Conservation (phyloP, 2,797 vertebrate genomes). For the Poeciliopsis presidionis region DNA sequence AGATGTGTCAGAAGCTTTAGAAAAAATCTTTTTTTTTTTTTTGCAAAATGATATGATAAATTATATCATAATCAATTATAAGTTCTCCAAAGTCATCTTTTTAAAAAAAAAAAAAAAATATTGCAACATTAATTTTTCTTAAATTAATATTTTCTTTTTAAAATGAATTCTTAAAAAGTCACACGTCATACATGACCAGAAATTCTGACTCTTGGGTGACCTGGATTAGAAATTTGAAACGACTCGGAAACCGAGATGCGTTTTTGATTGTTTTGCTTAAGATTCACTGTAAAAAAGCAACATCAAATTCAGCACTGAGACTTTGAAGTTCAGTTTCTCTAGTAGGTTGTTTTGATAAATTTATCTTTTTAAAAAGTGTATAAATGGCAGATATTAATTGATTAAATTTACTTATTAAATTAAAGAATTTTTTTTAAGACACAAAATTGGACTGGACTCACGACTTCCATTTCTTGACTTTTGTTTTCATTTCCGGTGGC, state of each 20-base stretch:
- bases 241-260: neutral
- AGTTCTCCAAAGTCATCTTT: neutral
- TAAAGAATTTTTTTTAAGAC: neutral
- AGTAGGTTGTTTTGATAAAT: neutral
- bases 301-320: neutral
- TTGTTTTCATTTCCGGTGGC: neutral
- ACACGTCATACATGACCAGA: too few species aligned
- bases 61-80: neutral
- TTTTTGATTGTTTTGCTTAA: neutral
- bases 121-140: neutral
- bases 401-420: neutral
- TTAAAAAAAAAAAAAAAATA: neutral
- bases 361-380: neutral
- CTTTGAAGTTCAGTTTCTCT: neutral
- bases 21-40: neutral
- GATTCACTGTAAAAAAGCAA: neutral
- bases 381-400: neutral
- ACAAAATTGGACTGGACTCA: neutral
- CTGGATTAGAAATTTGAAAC: neutral
- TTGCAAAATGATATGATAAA: neutral
- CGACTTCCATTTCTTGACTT: neutral
- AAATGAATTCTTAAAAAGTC: neutral
- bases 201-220: neutral
- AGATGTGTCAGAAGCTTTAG: neutral
- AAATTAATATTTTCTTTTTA: neutral